Evolutionary conservation across 2,797 vertebrate genomes (phyloP).

Genomic region (Podargus strigoides): DNA sequence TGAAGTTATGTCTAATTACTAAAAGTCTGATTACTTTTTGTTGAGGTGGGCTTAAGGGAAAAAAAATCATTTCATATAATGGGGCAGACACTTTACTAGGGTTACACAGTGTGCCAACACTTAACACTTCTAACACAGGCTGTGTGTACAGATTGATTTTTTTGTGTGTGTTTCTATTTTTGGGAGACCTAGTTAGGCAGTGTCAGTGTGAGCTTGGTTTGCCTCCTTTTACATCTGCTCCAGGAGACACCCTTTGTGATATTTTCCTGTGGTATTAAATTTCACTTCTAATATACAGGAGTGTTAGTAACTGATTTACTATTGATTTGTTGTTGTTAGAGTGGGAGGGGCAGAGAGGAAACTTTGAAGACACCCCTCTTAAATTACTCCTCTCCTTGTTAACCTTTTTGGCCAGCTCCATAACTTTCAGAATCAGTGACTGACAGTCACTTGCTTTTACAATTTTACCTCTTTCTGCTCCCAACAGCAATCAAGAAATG

Average conservation of each 20-base stretch:
- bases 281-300: not conserved
- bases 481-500: not conserved
- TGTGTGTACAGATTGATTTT: not conserved
- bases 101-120: not conserved
- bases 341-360: not conserved
- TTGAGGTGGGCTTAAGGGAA: not conserved
- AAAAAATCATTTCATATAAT: not conserved
- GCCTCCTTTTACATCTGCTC: not conserved
- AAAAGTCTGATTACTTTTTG: not conserved
- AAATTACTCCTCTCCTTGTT: not conserved
- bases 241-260: not conserved
- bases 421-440: not conserved
- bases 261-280: not conserved
- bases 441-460: not conserved
- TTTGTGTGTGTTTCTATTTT: no score
- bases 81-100: not conserved
- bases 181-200: not conserved
- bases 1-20: not conserved
- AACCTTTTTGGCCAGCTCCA: not conserved
- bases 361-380: not conserved
- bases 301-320: not conserved
- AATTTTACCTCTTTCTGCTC: not conserved
- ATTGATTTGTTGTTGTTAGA: not conserved
- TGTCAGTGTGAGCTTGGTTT: not conserved
- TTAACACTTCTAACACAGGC: not conserved